phyloP scores from a whole-genome alignment of 2,797 vertebrate genomes.

The Chiroxiphia lanceolata region DNA sequence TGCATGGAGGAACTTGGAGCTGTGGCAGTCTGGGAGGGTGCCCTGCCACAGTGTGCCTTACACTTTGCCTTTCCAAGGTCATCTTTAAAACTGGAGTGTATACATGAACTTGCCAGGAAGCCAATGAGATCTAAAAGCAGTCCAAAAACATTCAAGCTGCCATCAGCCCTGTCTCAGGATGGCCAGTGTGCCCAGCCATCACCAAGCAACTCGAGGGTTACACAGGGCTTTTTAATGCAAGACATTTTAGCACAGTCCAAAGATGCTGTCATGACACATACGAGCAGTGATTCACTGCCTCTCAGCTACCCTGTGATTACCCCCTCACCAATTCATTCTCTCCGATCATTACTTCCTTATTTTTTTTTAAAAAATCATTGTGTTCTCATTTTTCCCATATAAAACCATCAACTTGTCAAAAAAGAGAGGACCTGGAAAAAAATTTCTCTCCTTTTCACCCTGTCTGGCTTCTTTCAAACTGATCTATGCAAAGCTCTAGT shows the following conservation, averaged over 20 bases:
- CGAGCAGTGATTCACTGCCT: slow-evolving; percentile 13
- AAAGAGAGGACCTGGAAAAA: slow-evolving; percentile 42
- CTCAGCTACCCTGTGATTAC: not conserved
- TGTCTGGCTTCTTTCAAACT: slow-evolving; percentile 66
- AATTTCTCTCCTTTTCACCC: slow-evolving; percentile 47
- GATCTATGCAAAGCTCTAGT: slow-evolving; percentile 36
- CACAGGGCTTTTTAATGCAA: not conserved
- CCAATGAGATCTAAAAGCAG: not conserved
- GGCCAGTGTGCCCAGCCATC: not conserved
- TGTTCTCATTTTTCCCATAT: slow-evolving; percentile 14
- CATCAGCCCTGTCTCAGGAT: not conserved
- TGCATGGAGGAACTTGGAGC: not conserved
- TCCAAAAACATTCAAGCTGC: not conserved
- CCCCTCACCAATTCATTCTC: not conserved
- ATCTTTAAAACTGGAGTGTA: not conserved
- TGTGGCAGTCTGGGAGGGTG: not conserved
- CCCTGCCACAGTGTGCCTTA: not conserved
- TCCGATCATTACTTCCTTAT: not conserved
- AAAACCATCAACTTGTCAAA: slow-evolving; percentile 52
- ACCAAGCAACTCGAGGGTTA: not conserved
- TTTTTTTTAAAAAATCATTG: not conserved
- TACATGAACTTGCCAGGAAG: not conserved
- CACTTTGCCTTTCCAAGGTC: slow-evolving; percentile 1
- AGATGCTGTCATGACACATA: slow-evolving; percentile 9
- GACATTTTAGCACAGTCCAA: not conserved